Evolutionary conservation across 2,888 invertebrate genomes (phyloP).

Genomic region (Conomelus anceps): DNA sequence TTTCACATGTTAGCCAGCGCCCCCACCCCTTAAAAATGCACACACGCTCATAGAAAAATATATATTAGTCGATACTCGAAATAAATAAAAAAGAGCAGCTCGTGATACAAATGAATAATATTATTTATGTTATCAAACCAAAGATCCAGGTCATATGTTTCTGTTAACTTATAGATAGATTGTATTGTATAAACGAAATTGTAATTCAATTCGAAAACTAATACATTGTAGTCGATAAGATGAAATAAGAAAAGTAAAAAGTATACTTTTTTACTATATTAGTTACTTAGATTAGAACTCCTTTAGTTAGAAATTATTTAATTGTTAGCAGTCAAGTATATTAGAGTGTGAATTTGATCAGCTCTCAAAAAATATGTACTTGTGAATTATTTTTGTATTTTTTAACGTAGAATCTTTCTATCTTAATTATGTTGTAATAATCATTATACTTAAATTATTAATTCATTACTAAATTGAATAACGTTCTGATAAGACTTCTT

Average conservation of each 20-base stretch:
- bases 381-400: background rate
- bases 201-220: background rate
- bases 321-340: no score
- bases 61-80: background rate
- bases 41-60: no score
- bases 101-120: background rate
- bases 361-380: background rate
- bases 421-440: background rate
- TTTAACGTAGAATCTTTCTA: background rate
- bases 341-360: background rate
- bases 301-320: background rate
- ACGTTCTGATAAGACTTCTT: background rate
- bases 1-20: background rate
- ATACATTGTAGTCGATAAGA: background rate
- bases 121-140: background rate
- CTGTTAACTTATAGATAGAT: background rate
- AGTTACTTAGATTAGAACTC: background rate
- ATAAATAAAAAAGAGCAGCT: background rate
- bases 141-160: conserved; percentile 9
- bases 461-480: background rate
- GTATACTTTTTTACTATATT: background rate
- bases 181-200: background rate
- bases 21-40: background rate
- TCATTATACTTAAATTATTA: background rate
- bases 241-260: background rate